Conservation (phyloP, 2,113 vertebrate genomes). For the Tapirus terrestris region DNA sequence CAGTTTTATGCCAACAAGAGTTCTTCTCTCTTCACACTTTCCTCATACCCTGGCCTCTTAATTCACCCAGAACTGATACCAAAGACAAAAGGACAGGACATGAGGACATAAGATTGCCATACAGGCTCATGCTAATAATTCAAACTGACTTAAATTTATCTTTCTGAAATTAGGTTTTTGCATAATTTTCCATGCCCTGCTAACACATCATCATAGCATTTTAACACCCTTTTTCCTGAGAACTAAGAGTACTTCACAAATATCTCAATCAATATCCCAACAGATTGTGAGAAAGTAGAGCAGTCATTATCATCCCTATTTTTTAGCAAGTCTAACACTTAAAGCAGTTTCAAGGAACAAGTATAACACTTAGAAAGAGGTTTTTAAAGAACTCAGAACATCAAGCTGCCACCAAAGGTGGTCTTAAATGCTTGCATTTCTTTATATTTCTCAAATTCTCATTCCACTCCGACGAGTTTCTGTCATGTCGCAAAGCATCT, state of each 20-base stretch:
- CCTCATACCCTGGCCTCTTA: background rate
- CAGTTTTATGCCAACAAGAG: background rate
- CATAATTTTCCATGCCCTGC: background rate
- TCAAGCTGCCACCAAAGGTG: slow-evolving; percentile 43
- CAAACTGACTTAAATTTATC: background rate
- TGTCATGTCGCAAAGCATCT: background rate
- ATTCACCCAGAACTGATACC: background rate
- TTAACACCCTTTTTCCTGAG: slow-evolving; percentile 25
- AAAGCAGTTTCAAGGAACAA: slow-evolving; percentile 53
- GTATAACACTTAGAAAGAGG: background rate
- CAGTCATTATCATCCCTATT: slow-evolving; percentile 61
- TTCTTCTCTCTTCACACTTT: background rate
- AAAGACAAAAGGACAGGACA: background rate
- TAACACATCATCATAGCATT: background rate
- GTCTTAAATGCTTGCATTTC: background rate
- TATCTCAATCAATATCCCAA: slow-evolving; percentile 62
- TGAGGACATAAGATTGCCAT: background rate
- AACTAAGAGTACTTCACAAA: slow-evolving; percentile 54
- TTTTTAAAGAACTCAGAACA: slow-evolving; percentile 4
- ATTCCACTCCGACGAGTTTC: background rate
- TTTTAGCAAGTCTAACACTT: slow-evolving; percentile 69
- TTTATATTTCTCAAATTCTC: background rate
- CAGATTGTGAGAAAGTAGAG: slow-evolving; percentile 67
- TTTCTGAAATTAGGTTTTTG: slow-evolving; percentile 17
- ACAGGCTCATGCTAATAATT: background rate